Evolutionary conservation across 1,140 invertebrate genomes (phyloP), one percentile per base, ranked within the genome.

Genomic region (Ips nitidus): DNA sequence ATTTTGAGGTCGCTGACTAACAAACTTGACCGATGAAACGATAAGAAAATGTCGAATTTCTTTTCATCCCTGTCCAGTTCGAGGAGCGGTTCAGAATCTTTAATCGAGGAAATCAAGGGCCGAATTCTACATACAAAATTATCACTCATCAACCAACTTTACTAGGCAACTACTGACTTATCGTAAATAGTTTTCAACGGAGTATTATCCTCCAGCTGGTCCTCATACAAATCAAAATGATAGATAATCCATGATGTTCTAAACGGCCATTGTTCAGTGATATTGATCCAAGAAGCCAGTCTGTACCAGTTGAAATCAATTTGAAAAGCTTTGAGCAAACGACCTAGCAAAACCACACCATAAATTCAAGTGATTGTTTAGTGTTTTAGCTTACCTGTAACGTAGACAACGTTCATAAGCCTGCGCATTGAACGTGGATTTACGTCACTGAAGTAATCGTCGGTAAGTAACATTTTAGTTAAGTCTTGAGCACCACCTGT

Each of bases 291-390:
- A 60, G 93, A 94, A 59, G 95, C 94, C 71, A 98, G 83, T 73
- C 96, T 91, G 82, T 98, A 95, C 97, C 97, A 99, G 81, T 96
- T 98, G 82, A 99, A 99, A 79, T 99, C 97, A 71, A 99, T 95
- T 83, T 98, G 95, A 85, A 98, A 98, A 75, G 97, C 94, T 86
- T 98, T 95, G 70, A 99, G 83, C 68, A 99, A 85, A 52, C 97
- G 90, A 64, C 96, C 95, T 91, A 72, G 41, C 82, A 82, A 70
- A 60, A 70, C 36, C 52, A 55, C 43, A 52, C 4, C 45, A 47
- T 5, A 47, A n/a, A 4, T 47, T 5, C 45, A n/a, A 47, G 22
- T 22, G 22, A 22, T 22, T 22, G 22, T 22, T 22, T 22, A 22
- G 22, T 22, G 22, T 22, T 22, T 22, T 22, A 22, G 64, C 77